Conservation (phyloP, 1,140 invertebrate species). For the Cydia strobilella region DNA sequence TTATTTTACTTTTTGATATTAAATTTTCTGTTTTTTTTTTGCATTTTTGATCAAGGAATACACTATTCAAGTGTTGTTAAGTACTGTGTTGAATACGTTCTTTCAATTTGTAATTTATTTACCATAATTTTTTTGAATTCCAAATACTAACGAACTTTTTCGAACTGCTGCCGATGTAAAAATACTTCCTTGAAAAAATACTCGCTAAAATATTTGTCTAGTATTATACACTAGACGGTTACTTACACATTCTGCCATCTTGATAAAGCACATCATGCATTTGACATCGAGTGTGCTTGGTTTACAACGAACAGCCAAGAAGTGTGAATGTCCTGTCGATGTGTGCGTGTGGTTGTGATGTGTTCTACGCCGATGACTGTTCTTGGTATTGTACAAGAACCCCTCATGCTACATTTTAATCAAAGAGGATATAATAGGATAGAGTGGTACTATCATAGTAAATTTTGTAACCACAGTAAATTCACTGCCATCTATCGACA, state of each 20-base stretch:
- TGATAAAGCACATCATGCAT: conserved; percentile 9
- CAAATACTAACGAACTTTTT: not conserved
- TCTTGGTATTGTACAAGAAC: not conserved
- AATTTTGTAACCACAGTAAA: no score
- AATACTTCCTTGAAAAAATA: conserved; percentile 20
- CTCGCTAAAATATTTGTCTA: conserved; percentile 25
- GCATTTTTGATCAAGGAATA: not conserved
- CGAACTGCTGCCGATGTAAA: not conserved
- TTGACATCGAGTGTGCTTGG: conserved; percentile 23
- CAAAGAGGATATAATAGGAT: no score
- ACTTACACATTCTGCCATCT: conserved; percentile 1
- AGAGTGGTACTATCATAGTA: no score
- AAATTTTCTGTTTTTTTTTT: not conserved
- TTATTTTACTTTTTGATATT: no score
- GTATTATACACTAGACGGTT: conserved; percentile 22
- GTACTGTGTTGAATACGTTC: no score
- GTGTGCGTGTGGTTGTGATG: conserved; percentile 25
- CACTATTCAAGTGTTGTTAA: not conserved
- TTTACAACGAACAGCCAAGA: conserved; percentile 25
- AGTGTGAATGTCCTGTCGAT: not conserved
- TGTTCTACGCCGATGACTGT: not conserved
- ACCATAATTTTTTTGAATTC: not conserved
- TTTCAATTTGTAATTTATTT: no score
- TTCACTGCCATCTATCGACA: no score
- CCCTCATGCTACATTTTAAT: not conserved